Evolutionary conservation across 2,888 invertebrate species (phyloP), one percentile per base, ranked within the genome.

Genomic region (Pristionchus maxplancki): DNA sequence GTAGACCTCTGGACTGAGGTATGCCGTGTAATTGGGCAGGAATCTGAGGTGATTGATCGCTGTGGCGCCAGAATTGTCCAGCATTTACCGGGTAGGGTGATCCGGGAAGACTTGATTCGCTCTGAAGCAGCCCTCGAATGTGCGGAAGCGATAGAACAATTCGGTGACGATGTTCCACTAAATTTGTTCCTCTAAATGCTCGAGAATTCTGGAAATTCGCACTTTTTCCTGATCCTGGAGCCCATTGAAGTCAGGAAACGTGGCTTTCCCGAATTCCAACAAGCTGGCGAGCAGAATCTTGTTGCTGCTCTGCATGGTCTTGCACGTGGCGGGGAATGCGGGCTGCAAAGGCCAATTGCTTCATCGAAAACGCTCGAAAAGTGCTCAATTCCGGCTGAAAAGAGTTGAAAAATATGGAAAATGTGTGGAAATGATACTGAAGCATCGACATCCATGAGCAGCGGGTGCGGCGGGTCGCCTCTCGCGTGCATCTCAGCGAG

Each of bases 81-180:
- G 20, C 53, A n/a, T n/a, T 6, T 3, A 78, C 78, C 78, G 24
- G 0, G 1, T 20, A 0, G 44, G 44, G 17, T 78, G 31, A 1
- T 40, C 78, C 13, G 78, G 78, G 20, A 78, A 78, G 17, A 17
- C 3, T 0, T 2, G 13, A 15, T 78, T 78, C 4, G 78, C 78
- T 44, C 78, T 0, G 24, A 24, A 44, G 44, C 44, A 78, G 1
- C 78, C 78, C n/a, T 78, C 78, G 13, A 78, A 78, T 0, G 44
- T 15, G 44, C 78, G 78, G 20, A 78, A 78, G 44, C 78, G 78
- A 15, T 78, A 78, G 78, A 78, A 78, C 48, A 78, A 78, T 13
- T 78, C 78, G 28, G 44, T 15, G n/a, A 78, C 78, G 28, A 78
- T 48, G 48, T 28, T 40, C 78, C 78, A 78, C 78, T 78, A 28